Evolutionary conservation across 2,113 vertebrate species (phyloP), one percentile per base, ranked within the genome.

Genomic region (Ctenodactylus gundi): DNA sequence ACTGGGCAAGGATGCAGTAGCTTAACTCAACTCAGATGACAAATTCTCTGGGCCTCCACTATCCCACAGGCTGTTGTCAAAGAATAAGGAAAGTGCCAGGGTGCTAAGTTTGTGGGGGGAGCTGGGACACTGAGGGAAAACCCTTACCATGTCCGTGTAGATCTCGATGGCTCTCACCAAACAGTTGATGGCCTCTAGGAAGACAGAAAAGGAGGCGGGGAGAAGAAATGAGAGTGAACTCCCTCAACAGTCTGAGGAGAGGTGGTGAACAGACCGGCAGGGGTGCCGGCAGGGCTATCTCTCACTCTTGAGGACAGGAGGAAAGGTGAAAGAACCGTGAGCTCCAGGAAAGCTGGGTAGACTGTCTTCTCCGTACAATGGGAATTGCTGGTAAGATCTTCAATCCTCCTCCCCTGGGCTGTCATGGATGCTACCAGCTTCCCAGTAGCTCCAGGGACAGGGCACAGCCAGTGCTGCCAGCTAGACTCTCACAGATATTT

Each of bases 91-190:
- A 7, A 55, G 31, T 36, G 49, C 57, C 44, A 27, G 27, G 23
- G 55, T 20, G 51, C 39, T 7, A 1, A 46, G n/a, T n/a, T n/a
- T n/a, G n/a, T n/a, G n/a, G n/a, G n/a, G 27, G 27, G 23, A 17
- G n/a, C 78, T 4, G 39, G 57, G 76, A 25, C 12, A 4, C 44
- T 17, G 18, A 20, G 21, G 0, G 0, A 6, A 13, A 14, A 1
- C 17, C 75, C 98, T 99, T 96, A 99, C 99, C 99, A 99, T 99
- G 91, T 99, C 99, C 0, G 99, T 99, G 97, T 99, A 99, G 91
- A 99, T 99, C 97, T 99, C 99, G 31, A 99, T 99, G 2, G 99
- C 99, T 96, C 99, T 97, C 96, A 99, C 99, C 97, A 99, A 92
- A 95, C 99, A 99, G 98, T 99, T 99, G 94, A 99, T 99, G 91